Evolutionary conservation across 2,113 vertebrate genomes (phyloP).

Genomic region (Peromyscus californicus): DNA sequence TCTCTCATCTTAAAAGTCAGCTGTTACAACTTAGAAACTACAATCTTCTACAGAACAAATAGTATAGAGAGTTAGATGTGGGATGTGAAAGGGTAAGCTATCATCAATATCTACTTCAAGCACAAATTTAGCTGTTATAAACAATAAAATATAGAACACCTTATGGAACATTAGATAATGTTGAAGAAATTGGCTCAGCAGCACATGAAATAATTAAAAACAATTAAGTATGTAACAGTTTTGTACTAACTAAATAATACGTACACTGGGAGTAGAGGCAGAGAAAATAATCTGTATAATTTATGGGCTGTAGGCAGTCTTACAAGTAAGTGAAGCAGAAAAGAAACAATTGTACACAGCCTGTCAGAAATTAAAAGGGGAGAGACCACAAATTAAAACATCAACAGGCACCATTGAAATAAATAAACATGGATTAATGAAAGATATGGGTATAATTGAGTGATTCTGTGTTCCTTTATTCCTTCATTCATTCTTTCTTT

Average conservation of each 20-base stretch:
- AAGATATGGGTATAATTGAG: not conserved
- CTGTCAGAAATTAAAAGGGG: not conserved
- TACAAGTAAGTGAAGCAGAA: not conserved
- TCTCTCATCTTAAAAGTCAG: not conserved
- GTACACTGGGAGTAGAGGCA: not conserved
- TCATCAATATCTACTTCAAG: not conserved
- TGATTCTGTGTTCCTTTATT: not conserved
- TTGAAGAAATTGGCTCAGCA: not conserved
- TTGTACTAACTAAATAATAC: slow-evolving; percentile 23
- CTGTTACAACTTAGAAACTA: not conserved
- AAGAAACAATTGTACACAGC: not conserved
- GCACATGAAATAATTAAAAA: slow-evolving; percentile 4
- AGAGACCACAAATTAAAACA: not conserved
- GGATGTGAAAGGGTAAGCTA: not conserved
- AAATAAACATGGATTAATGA: not conserved
- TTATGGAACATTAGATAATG: not conserved
- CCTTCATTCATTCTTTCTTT: not conserved
- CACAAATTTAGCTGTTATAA: not conserved
- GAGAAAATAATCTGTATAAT: not conserved
- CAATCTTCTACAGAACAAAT: not conserved
- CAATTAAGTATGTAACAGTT: not conserved
- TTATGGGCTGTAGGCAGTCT: not conserved
- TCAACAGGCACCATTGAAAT: not conserved
- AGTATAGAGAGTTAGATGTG: not conserved
- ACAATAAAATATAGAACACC: not conserved